A percentile compares a stretch with the other conserved stretches of the same genome.
Evolutionary conservation across 2,113 vertebrate genomes (phyloP).

Genomic region (Illadopsis cleaveri): DNA sequence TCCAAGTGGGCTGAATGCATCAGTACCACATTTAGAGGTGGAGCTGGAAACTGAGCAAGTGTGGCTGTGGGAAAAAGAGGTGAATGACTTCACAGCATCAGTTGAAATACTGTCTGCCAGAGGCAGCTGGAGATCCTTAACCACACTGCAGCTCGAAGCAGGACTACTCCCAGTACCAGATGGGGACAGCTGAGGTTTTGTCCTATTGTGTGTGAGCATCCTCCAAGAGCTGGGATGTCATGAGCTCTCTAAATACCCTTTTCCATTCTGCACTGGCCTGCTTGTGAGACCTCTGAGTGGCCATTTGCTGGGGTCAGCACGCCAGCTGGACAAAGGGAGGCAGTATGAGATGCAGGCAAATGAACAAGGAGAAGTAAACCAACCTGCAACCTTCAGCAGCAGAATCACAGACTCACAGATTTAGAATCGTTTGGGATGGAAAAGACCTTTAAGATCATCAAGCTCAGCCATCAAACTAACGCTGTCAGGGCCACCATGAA

Average conservation of each 20-base stretch:
- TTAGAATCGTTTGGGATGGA: background rate
- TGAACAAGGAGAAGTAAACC: background rate
- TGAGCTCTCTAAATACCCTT: background rate
- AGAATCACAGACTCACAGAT: background rate
- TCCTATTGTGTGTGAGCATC: background rate
- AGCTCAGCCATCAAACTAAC: background rate
- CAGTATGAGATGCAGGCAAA: background rate
- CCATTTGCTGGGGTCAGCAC: accelerated
- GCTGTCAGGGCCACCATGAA: background rate
- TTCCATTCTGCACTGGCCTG: background rate
- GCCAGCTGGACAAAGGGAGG: background rate
- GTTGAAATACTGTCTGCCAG: background rate
- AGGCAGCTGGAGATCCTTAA: background rate
- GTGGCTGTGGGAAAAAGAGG: background rate
- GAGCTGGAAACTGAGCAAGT: background rate
- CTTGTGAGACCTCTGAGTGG: background rate
- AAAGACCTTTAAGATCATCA: background rate
- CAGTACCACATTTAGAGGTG: background rate
- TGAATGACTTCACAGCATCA: background rate
- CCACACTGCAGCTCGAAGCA: accelerated
- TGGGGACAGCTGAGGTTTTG: background rate
- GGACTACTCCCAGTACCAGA: accelerated
- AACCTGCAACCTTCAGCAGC: background rate
- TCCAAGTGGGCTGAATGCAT: background rate
- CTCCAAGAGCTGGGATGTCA: background rate